These are phyloP conservation scores for Empis livida DNA, from an alignment of 2,888 invertebrate genomes.

Conservation along the genomic window DNA sequence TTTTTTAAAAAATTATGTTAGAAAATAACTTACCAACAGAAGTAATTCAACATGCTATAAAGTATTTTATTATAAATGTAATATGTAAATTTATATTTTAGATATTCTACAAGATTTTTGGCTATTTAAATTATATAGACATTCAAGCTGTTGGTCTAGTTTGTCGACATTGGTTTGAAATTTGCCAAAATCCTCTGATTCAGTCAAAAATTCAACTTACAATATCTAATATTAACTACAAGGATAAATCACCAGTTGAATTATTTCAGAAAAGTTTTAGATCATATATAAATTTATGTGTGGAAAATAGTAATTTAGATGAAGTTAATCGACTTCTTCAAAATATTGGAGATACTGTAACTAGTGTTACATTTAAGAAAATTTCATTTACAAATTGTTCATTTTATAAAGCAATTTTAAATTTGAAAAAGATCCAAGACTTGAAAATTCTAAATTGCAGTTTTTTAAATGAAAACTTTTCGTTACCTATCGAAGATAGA, in stretches of 20 bases:
- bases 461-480: background rate
- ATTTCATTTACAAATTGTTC: background rate
- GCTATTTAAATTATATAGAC: background rate
- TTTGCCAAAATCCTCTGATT: background rate
- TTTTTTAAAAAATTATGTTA: too few species aligned
- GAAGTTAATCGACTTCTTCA: background rate
- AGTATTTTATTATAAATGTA: too few species aligned
- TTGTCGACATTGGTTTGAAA: background rate
- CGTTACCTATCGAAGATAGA: background rate
- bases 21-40: too few species aligned
- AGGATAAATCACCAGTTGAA: background rate
- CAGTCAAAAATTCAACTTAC: background rate
- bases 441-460: background rate
- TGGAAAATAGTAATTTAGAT: background rate
- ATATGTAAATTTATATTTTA: background rate
- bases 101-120: background rate
- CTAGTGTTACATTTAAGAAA: background rate
- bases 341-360: background rate
- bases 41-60: too few species aligned
- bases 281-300: background rate
- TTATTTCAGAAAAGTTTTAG: background rate
- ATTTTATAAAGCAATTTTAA: background rate
- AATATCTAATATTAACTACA: background rate
- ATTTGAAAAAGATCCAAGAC: background rate
- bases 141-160: background rate